Evolutionary conservation across 1,140 invertebrate genomes (phyloP).

Genomic region (Stegodyphus dumicola): DNA sequence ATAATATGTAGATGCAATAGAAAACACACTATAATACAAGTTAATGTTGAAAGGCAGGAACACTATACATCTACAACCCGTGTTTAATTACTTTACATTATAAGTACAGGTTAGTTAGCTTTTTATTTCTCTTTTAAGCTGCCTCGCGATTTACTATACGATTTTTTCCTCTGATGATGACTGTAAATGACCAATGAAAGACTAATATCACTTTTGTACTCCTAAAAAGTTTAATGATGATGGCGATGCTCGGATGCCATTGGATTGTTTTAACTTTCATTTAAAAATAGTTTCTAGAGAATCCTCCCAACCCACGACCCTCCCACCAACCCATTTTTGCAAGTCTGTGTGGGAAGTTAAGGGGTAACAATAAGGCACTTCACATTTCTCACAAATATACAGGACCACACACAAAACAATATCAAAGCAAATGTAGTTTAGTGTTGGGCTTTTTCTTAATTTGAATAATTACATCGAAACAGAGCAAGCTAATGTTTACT

Average conservation of each 20-base stretch:
- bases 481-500: no score
- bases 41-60: slow-evolving; percentile 56
- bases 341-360: slow-evolving; percentile 47
- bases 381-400: slow-evolving; percentile 49
- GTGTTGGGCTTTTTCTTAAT: slow-evolving; percentile 41
- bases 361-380: slow-evolving; percentile 58
- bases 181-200: slow-evolving; percentile 54
- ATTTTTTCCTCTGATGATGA: slow-evolving; percentile 49
- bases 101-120: slow-evolving; percentile 50
- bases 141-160: slow-evolving; percentile 27
- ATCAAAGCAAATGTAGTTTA: slow-evolving; percentile 7
- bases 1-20: slow-evolving; percentile 42
- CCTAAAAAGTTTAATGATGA: slow-evolving; percentile 43
- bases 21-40: slow-evolving; percentile 58
- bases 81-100: slow-evolving; percentile 55
- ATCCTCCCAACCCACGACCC: slow-evolving; percentile 36
- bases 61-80: slow-evolving; percentile 50
- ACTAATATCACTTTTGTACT: slow-evolving; percentile 61
- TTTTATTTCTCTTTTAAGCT: slow-evolving; percentile 28
- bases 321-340: slow-evolving; percentile 29
- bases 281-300: slow-evolving; percentile 53
- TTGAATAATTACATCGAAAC: no score
- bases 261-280: slow-evolving; percentile 36
- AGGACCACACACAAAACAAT: slow-evolving; percentile 46
- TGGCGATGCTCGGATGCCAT: slow-evolving; percentile 24